phyloP scores from a whole-genome alignment of 2,113 vertebrate genomes.

The Chroicocephalus ridibundus region DNA sequence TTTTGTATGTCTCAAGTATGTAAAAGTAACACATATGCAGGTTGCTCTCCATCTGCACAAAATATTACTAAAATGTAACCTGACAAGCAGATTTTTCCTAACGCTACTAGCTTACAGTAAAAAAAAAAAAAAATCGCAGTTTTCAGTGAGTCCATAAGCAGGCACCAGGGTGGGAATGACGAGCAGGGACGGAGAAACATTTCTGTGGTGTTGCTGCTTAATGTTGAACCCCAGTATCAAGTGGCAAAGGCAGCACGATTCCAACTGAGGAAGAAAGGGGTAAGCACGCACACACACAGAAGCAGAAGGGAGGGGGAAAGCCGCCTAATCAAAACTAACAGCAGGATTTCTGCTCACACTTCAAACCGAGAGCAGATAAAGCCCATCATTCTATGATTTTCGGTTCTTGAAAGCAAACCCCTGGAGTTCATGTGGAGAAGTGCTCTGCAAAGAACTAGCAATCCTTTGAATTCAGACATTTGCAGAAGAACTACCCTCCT shows the following conservation, averaged over 20 bases:
- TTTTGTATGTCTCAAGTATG: background rate
- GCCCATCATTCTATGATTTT: background rate
- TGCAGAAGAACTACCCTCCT: background rate
- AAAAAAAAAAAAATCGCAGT: background rate
- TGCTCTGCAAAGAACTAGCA: background rate
- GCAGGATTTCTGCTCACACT: slow-evolving; percentile 45
- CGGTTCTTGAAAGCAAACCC: slow-evolving; percentile 26
- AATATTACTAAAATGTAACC: background rate
- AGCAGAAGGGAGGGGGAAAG: background rate
- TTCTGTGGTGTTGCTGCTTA: background rate
- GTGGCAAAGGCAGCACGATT: background rate
- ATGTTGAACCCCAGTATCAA: background rate
- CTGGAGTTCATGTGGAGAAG: background rate
- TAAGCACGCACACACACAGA: background rate
- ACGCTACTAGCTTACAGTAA: background rate
- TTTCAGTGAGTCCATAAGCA: background rate
- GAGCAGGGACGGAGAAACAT: background rate
- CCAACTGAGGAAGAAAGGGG: background rate
- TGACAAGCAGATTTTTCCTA: background rate
- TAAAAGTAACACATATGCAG: background rate
- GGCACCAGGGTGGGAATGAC: background rate
- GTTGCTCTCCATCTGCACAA: background rate
- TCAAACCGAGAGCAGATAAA: slow-evolving; percentile 21
- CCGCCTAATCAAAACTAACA: slow-evolving; percentile 48
- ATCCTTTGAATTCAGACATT: slow-evolving; percentile 22